These are phyloP conservation scores for Pachypeltis micranthus DNA, from an alignment of 1,140 invertebrate genomes.

Conservation along the genomic window DNA sequence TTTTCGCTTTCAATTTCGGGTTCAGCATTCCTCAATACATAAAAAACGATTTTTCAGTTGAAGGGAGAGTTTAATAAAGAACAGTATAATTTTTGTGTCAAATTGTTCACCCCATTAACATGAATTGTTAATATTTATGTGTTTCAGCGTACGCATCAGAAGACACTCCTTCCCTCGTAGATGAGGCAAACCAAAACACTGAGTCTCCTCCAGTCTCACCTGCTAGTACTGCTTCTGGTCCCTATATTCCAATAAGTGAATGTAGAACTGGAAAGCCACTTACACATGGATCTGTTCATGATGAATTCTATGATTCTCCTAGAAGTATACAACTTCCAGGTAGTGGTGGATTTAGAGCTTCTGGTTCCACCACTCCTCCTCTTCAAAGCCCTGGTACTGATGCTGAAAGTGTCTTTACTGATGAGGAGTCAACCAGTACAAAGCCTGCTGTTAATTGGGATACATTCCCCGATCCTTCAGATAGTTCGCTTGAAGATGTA, in stretches of 20 bases:
- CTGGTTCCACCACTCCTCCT: constrained; percentile 31
- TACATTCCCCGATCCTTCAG: constrained; percentile 42
- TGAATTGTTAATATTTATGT: too few relatives aligned
- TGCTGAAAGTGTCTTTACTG: constrained; percentile 46
- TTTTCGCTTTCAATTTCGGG: background rate
- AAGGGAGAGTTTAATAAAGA: too few relatives aligned
- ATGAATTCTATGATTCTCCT: constrained; percentile 42
- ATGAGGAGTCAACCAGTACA: constrained; percentile 39
- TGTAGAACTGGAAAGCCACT: constrained; percentile 71
- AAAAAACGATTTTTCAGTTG: background rate
- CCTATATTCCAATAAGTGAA: constrained; percentile 75
- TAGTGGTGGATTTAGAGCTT: constrained; percentile 22
- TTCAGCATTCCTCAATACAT: background rate
- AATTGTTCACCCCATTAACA: too few relatives aligned
- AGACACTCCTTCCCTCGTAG: constrained; percentile 16
- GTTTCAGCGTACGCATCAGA: constrained; percentile 23
- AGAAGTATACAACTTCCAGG: constrained; percentile 32
- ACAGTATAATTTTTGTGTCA: too few relatives aligned
- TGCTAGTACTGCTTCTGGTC: constrained; percentile 47
- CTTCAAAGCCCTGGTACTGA: constrained; percentile 42
- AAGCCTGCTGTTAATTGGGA: constrained; percentile 41
- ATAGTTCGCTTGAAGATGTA: constrained; percentile 42
- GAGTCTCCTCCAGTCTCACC: constrained; percentile 48
- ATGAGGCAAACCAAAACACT: constrained; percentile 21
- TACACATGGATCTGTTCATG: constrained; percentile 12